Base-by-base conservation (phyloP, 2,797 vertebrate genomes). In the Sebastes taczanowskii region DNA sequence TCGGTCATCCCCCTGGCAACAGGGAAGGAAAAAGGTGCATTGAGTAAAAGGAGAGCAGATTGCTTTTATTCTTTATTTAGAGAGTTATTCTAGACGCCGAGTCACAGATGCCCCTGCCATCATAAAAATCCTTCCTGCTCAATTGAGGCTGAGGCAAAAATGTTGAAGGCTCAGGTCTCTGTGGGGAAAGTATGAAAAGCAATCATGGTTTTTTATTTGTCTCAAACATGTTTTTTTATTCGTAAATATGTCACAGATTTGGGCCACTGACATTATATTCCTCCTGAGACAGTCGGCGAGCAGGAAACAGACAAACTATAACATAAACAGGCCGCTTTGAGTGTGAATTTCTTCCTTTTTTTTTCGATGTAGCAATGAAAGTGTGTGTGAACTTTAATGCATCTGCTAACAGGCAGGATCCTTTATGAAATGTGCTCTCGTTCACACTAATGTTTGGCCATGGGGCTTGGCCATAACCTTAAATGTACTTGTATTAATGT, bases 1-100 rank as follows among this genome's bases (percentile, higher is more conserved):
- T 96, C 89, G 95, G 96, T 95, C 95, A 94, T 95, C 95, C 94
- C 96, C 95, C 91, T 93, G 95, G 94, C 95, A 96, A 95, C 95
- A 89, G 84, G 92, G 90, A 93, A 84, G 90, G 87, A 42, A 89
- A 82, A 89, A 95, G 95, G 94, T 96, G 93, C 77, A 91, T 80
- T 86, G 92, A 90, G 63, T 93, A 89, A 94, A 94, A 94, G 58
- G 59, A 84, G 92, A 94, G 93, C 81, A 76, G 79, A 82, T 92
- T 79, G 90, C 90, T 94, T 92, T 91, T 84, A 92, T 95, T 89
- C 88, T 94, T 96, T 93, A 94, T 95, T 88, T 94, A 94, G 32
- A 80, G 86, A 91, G 91, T 89, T 94, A 94, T 95, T 94, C 91
- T 91, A 76, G 61, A 89, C 29, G 64, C 89, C 83, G 92, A 95